phyloP scores from a whole-genome alignment of 2,888 invertebrate genomes.

The Tortrix viridana region DNA sequence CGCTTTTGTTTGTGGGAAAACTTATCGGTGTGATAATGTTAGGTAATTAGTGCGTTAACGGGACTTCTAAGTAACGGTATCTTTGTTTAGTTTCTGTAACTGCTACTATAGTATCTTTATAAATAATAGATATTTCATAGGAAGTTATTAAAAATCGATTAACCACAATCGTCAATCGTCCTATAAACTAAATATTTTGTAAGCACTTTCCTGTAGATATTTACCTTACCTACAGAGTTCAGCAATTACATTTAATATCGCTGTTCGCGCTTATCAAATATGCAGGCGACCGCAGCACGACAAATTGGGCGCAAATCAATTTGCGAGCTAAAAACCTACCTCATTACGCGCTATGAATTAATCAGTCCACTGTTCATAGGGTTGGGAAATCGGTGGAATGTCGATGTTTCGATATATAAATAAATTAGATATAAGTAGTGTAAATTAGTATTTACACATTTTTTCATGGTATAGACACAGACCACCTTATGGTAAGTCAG shows the following conservation, averaged over 20 bases:
- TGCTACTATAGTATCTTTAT: neutral
- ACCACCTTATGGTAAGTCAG: too few species aligned
- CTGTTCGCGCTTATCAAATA: constrained; percentile 54
- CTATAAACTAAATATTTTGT: too few species aligned
- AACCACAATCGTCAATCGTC: too few species aligned
- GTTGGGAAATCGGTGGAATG: neutral
- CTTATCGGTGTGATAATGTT: constrained; percentile 53
- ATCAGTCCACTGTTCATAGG: constrained; percentile 65
- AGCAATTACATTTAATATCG: constrained; percentile 45
- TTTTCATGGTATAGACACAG: too few species aligned
- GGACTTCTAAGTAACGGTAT: neutral
- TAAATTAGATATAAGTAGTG: too few species aligned
- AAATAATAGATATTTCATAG: neutral
- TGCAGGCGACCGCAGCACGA: constrained; percentile 65
- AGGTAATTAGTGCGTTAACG: constrained; percentile 29
- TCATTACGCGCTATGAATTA: constrained; percentile 80
- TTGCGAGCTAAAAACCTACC: constrained; percentile 68
- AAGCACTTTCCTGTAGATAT: neutral
- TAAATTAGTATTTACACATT: too few species aligned
- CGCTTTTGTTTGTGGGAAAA: constrained; percentile 68
- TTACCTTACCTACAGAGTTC: neutral
- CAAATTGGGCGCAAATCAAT: constrained; percentile 76
- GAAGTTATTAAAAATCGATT: too few species aligned
- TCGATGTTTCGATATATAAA: too few species aligned
- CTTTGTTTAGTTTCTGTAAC: neutral